These are phyloP conservation scores for Threskiornis aethiopicus DNA, from an alignment of 2,797 vertebrate genomes.

Conservation along the genomic window DNA sequence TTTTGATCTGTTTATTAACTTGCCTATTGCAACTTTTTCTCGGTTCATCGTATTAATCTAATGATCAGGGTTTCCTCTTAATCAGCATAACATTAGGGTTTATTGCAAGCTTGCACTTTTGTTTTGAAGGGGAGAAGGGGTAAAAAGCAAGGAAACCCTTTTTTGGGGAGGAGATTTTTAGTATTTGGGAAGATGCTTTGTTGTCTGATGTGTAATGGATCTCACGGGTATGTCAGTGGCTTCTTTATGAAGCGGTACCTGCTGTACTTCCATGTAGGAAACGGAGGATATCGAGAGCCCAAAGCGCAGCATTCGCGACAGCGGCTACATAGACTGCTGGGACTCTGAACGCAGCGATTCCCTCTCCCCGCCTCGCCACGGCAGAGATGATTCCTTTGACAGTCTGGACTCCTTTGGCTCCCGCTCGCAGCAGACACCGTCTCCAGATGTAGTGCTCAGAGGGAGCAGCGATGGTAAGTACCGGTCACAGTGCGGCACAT, in stretches of 20 bases:
- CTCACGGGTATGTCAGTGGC: not conserved
- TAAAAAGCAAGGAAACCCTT: not conserved
- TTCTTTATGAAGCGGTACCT: not conserved
- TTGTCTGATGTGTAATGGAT: not conserved
- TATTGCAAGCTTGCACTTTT: not conserved
- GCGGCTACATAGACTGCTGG: conserved; percentile 98
- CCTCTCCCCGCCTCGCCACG: conserved; percentile 91
- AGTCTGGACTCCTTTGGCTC: conserved; percentile 98
- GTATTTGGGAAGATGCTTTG: not conserved
- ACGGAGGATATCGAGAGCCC: conserved; percentile 90
- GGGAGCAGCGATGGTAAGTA: conserved; percentile 93
- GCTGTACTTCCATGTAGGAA: conserved; percentile 78
- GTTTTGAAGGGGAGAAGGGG: not conserved
- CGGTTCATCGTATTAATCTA: not conserved
- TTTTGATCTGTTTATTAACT: conserved; percentile 26
- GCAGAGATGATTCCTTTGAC: conserved; percentile 97
- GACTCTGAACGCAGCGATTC: conserved; percentile 96
- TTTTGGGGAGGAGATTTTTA: not conserved
- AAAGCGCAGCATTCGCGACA: conserved; percentile 92
- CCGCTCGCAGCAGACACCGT: conserved; percentile 93
- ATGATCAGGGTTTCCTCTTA: not conserved
- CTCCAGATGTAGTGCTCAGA: conserved; percentile 91
- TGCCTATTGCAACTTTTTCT: not conserved
- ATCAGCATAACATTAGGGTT: not conserved
- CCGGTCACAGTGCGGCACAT: not conserved